Evolutionary conservation across 2,113 vertebrate species (phyloP), one percentile per base, ranked within the genome.

Genomic region (Tor tambroides): DNA sequence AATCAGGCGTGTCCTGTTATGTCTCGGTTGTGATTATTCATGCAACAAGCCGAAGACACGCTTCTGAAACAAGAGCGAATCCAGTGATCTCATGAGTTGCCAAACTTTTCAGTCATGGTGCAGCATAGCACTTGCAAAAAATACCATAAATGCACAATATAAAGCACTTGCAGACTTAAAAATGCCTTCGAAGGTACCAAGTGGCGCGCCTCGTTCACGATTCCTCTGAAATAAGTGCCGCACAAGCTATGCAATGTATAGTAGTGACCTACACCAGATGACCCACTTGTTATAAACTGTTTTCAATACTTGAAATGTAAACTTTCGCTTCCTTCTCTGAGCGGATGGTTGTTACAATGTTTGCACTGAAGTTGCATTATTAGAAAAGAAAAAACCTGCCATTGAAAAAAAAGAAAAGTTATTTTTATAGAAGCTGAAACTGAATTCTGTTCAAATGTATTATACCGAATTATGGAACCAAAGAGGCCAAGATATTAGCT

Each of bases 191-290:
- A 94, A 90, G 93, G 96, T 95, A 93, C 91, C 32, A 91, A 88
- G 94, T 91, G 93, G 93, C 92, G 93, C 94, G 90, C 91, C 92
- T 90, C 76, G 89, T 93, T 94, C 94, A 92, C 95, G 92, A 92
- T 92, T 94, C 90, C 93, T 90, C 91, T 88, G 88, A 93, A 94
- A 94, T 93, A 96, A 96, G 96, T 96, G 96, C 96, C 96, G 93
- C 95, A 94, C 94, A 94, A 98, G 96, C 97, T 98, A 99, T 98
- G 97, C 97, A 99, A 98, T 97, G 96, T 97, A 98, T 94, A 96
- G 94, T 94, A 95, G 88, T 77, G 83, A 96, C 95, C 95, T 93
- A 93, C 86, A 95, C 94, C 96, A 95, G 94, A 95, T 87, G 93
- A 95, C 95, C 95, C 95, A 94, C 91, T 93, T 95, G 94, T 96